Conservation (phyloP, 2,888 invertebrate genomes). For the Cryptocephalus moraei region DNA sequence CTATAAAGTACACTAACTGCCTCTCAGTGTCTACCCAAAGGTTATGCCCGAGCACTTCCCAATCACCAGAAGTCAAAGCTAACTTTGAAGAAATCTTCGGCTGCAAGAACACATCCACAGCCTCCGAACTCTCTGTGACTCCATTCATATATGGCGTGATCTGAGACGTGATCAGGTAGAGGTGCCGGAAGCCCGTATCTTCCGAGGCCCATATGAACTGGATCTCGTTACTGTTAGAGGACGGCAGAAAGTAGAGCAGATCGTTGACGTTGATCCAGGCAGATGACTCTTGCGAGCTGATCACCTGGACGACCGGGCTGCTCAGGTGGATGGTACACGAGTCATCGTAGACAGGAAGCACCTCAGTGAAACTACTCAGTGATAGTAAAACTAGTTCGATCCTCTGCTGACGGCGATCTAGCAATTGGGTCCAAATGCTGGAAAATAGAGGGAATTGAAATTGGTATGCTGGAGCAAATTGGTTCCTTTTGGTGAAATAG, state of each 20-base stretch:
- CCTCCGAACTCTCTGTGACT: slow-evolving; percentile 41
- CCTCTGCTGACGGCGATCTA: slow-evolving; percentile 78
- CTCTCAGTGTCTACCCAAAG: slow-evolving; percentile 78
- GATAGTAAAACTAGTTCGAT: slow-evolving; percentile 78
- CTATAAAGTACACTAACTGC: slow-evolving; percentile 83
- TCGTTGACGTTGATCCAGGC: slow-evolving; percentile 96
- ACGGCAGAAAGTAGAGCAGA: slow-evolving; percentile 71
- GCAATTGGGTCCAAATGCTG: slow-evolving; percentile 86
- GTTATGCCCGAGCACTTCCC: slow-evolving; percentile 80
- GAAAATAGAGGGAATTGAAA: slow-evolving; percentile 7
- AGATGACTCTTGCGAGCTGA: slow-evolving; percentile 54
- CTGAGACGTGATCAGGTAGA: slow-evolving; percentile 68
- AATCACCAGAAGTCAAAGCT: slow-evolving; percentile 79
- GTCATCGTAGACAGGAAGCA: slow-evolving; percentile 43
- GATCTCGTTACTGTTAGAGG: slow-evolving; percentile 29
- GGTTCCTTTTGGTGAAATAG: too few species aligned
- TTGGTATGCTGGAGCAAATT: too few species aligned
- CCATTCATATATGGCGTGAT: slow-evolving; percentile 44
- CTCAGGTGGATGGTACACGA: slow-evolving; percentile 28
- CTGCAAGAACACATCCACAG: slow-evolving; percentile 41
- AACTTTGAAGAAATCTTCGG: slow-evolving; percentile 61
- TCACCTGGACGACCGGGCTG: slow-evolving; percentile 45
- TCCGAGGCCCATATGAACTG: slow-evolving; percentile 89
- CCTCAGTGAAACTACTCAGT: slow-evolving; percentile 61
- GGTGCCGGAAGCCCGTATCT: slow-evolving; percentile 79